A percentile compares a stretch with the other conserved stretches of the same genome.
Conservation (phyloP, 2,888 invertebrate species). For the Yponomeuta malinellus region DNA sequence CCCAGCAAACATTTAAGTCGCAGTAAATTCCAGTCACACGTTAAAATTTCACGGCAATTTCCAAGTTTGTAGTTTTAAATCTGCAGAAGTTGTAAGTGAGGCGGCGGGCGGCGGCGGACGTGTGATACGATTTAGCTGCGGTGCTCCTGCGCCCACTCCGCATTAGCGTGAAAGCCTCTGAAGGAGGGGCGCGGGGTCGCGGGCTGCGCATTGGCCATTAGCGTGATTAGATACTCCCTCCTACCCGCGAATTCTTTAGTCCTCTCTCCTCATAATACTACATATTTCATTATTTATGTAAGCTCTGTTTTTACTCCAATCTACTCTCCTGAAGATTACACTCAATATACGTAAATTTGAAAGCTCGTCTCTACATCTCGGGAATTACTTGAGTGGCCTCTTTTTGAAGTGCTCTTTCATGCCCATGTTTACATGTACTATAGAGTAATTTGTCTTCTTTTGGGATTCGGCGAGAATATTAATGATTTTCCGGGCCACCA, state of each 20-base stretch:
- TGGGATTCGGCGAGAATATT: not conserved
- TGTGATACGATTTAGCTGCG: conserved; percentile 59
- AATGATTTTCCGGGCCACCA: not conserved
- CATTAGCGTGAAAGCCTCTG: conserved; percentile 68
- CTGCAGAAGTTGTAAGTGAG: conserved; percentile 18
- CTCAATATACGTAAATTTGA: conserved; percentile 25
- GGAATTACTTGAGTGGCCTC: conserved; percentile 12
- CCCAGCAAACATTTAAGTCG: conserved; percentile 2
- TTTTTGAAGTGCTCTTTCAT: conserved; percentile 15
- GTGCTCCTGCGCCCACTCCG: conserved; percentile 57
- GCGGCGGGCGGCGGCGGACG: conserved; percentile 39
- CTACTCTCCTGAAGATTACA: conserved; percentile 54
- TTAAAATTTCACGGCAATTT: conserved; percentile 2
- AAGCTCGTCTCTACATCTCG: conserved; percentile 17
- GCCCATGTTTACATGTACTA: conserved; percentile 8
- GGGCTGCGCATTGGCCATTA: conserved; percentile 74
- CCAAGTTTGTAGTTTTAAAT: conserved; percentile 15
- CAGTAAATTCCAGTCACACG: not conserved
- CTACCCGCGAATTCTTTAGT: conserved; percentile 69
- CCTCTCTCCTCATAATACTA: conserved; percentile 71
- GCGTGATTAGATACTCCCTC: conserved; percentile 66
- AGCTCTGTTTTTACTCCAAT: conserved; percentile 63
- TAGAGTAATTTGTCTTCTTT: conserved; percentile 4
- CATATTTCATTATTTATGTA: conserved; percentile 75
- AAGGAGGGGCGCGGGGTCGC: conserved; percentile 24